Base-by-base conservation (phyloP, 2,113 vertebrate species). In the Eleginops maclovinus region DNA sequence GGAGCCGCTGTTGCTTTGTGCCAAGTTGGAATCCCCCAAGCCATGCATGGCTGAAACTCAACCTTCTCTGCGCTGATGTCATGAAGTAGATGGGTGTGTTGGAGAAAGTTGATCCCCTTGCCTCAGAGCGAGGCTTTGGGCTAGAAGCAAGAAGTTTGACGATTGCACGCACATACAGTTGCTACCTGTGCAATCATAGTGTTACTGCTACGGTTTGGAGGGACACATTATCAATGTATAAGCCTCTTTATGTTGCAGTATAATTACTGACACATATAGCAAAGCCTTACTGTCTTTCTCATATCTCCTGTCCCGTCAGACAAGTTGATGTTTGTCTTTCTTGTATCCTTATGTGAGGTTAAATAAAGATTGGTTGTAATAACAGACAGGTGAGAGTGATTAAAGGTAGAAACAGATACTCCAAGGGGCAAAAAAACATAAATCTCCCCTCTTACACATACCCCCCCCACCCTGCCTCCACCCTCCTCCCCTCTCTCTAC, bases 31-130 rank as follows among this genome's bases (percentile, higher is more conserved):
- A 89, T 90, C 87, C 88, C 89, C 87, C 79, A 60, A 84, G 76
- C 77, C 72, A 59, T 49, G 69, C 53, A 31, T 21, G 53, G 75
- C 77, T 93, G 91, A 88, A 90, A 89, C 44, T 9, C 56, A 90
- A 71, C 78, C 88, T 55, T 62, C 63, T 89, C 77, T 58, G 67
- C 21, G 50, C 65, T 89, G 89, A 89, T 86, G 90, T 90, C 83
- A 88, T 84, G 61, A 81, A 85, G 87, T 70, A 56, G 61, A 87
- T 85, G 87, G 81, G 78, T 86, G 72, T 83, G 81, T 75, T 76
- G 80, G 70, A 69, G 92, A 88, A 92, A 92, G 63, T 2, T 65
- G 89, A 93, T 92, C 89, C 89, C 74, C 69, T 41, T 65, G 86
- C 89, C 86, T 83, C 64, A 67, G 46, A 86, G 86, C 49, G 50